Base-by-base conservation (phyloP, 2,113 vertebrate species). In the Menidia beryllina region DNA sequence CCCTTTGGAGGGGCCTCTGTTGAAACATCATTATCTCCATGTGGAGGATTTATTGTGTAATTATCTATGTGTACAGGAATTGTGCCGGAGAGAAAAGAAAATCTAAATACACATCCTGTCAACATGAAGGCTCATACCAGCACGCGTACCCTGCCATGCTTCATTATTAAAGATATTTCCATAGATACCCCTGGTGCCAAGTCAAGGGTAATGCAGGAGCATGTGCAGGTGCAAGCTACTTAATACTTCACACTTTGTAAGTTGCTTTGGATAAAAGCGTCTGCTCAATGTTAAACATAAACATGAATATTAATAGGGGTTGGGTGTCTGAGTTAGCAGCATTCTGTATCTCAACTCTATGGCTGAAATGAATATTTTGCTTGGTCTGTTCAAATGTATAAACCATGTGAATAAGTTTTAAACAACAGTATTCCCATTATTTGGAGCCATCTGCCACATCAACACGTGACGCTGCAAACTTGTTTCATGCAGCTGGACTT, bases 101-200 rank as follows among this genome's bases (percentile, higher is more conserved):
- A n/a, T n/a, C 13, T 43, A 17, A 17, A 17, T 43, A 3, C 13
- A 38, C 0, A 0, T 63, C 38, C 21, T 13, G 45, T 10, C 12
- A 14, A 17, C 20, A 47, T 47, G 19, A 11, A 63, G 15, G 34
- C 30, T 30, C 47, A 25, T 50, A 0, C 5, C 30, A 0, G 8
- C 7, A 17, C 48, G 13, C 14, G 17, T 15, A 14, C 14, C 14
- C 14, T 15, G 14, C 59, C 14, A 1, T 7, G 26, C 23, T 20
- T 49, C 43, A 7, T 2, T 8, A 34, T 34, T 34, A 6, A 34
- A 34, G 30, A 34, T 10, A 34, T 8, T 34, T 34, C 30, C 5
- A 5, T 10, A 34, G 30, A 34, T 34, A 34, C 7, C 30, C 10
- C n/a, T n/a, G n/a, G 30, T 10, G 1, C 1, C 5, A 34, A 34